Percentiles rank a stretch among this genome's conserved stretches.
phyloP scores from a whole-genome alignment of 2,888 invertebrate species.

The Leucoptera coffeella region DNA sequence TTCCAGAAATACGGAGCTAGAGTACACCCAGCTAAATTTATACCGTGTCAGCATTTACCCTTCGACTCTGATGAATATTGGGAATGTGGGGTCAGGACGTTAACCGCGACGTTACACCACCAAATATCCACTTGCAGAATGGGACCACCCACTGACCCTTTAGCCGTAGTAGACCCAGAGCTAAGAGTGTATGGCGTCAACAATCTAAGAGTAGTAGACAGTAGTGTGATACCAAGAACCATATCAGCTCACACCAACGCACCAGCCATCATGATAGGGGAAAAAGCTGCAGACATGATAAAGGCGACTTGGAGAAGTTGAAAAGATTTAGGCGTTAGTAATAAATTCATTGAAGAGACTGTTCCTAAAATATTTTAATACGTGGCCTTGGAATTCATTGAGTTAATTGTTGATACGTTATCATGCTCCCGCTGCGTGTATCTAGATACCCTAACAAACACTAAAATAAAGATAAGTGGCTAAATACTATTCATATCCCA shows the following conservation, averaged over 20 bases:
- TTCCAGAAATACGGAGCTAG: conserved; percentile 53
- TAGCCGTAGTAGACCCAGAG: conserved; percentile 59
- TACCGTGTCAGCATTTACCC: conserved; percentile 35
- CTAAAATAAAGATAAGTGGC: too few species aligned
- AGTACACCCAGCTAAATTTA: conserved; percentile 41
- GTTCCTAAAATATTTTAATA: too few species aligned
- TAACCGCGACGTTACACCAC: conserved; percentile 59
- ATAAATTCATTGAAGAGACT: too few species aligned
- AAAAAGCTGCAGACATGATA: conserved; percentile 64
- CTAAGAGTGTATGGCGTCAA: conserved; percentile 56
- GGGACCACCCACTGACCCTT: conserved; percentile 58
- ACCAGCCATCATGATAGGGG: conserved; percentile 65
- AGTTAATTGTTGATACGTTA: too few species aligned
- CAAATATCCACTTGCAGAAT: conserved; percentile 66
- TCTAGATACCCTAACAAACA: too few species aligned
- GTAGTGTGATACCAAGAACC: conserved; percentile 60
- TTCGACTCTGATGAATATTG: conserved; percentile 63
- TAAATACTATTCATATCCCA: too few species aligned
- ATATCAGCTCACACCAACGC: conserved; percentile 64
- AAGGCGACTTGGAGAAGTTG: conserved; percentile 45
- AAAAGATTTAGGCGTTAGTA: too few species aligned
- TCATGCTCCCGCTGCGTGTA: too few species aligned
- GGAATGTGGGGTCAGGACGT: conserved; percentile 59
- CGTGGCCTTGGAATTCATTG: too few species aligned
- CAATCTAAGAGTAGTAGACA: conserved; percentile 59